These are phyloP conservation scores for Sorex fumeus DNA, from an alignment of 2,113 vertebrate species.

Conservation along the genomic window DNA sequence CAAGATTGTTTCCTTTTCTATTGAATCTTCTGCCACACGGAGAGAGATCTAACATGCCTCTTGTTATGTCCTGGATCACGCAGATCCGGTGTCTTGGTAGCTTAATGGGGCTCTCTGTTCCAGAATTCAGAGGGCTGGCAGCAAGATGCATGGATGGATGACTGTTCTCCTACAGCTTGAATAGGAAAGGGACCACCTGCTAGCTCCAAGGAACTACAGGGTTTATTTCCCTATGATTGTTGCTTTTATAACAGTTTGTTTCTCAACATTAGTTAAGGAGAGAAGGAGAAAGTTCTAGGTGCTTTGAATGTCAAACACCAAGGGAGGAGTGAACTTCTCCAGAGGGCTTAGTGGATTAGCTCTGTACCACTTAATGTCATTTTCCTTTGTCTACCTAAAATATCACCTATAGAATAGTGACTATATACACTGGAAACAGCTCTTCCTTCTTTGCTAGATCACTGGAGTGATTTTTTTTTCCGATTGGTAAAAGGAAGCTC, in stretches of 20 bases:
- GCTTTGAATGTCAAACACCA: not conserved
- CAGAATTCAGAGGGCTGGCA: not conserved
- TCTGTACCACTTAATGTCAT: not conserved
- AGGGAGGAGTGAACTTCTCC: not conserved
- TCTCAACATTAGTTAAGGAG: not conserved
- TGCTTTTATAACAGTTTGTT: not conserved
- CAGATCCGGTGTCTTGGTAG: not conserved
- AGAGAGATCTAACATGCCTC: not conserved
- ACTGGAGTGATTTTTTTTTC: not conserved
- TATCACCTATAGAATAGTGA: not conserved
- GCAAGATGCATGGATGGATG: not conserved
- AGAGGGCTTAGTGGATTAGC: not conserved
- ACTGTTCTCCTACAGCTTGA: not conserved
- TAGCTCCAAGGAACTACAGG: no score
- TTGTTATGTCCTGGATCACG: not conserved
- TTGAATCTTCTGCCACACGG: not conserved
- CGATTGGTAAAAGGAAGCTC: slow-evolving; percentile 8
- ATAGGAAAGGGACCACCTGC: not conserved
- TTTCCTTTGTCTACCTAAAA: not conserved
- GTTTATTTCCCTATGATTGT: not conserved
- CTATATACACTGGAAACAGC: not conserved
- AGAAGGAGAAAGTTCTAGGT: not conserved
- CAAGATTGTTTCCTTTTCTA: not conserved
- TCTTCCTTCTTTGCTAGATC: not conserved
- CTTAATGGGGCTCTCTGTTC: not conserved